phyloP scores from a whole-genome alignment of 2,113 vertebrate genomes.

The Regulus satrapa region DNA sequence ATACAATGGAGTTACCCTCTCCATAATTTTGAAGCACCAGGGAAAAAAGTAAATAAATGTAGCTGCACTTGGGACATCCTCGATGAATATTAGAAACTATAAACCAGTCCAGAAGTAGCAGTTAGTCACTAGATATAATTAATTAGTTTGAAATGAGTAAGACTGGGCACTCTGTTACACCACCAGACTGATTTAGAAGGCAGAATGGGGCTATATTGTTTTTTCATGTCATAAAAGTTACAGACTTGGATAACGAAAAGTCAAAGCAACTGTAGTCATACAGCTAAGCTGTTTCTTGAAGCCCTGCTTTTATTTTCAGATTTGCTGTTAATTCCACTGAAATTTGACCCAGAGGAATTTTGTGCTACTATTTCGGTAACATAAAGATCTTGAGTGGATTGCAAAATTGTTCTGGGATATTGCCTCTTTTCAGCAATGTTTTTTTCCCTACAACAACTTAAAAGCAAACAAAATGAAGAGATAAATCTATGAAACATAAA shows the following conservation, averaged over 20 bases:
- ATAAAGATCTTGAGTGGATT: neutral
- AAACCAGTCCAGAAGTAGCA: neutral
- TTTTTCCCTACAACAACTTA: neutral
- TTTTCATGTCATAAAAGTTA: neutral
- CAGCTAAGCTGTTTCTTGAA: neutral
- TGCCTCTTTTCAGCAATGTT: neutral
- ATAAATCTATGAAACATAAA: conserved; percentile 8
- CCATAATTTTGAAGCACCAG: neutral
- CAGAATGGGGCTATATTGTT: neutral
- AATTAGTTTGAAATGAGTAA: neutral
- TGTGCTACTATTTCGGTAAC: neutral
- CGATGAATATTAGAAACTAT: neutral
- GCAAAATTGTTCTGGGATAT: neutral
- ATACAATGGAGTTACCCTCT: neutral
- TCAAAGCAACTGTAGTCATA: neutral
- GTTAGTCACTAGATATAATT: neutral
- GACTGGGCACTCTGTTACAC: neutral
- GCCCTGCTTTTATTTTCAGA: neutral
- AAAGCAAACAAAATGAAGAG: neutral
- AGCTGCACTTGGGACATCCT: neutral
- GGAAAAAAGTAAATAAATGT: neutral
- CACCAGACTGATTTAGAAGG: neutral
- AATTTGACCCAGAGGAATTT: neutral
- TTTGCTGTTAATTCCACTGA: neutral
- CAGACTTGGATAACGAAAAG: neutral